Percentiles rank a stretch among this genome's conserved stretches.
phyloP scores from a whole-genome alignment of 2,113 vertebrate genomes.

The Apteryx owenii region DNA sequence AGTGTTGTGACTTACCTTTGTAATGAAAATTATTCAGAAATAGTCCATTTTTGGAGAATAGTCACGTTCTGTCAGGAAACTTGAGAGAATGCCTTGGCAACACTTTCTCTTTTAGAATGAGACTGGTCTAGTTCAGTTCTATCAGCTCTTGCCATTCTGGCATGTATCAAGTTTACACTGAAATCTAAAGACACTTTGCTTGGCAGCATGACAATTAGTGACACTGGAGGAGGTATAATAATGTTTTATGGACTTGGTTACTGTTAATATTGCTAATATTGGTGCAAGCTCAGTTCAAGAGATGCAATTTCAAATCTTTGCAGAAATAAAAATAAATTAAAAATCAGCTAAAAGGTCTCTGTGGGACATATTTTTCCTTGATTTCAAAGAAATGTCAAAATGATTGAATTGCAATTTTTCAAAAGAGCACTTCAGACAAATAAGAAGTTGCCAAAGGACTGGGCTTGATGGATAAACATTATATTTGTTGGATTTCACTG shows the following conservation, averaged over 20 bases:
- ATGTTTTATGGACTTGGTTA: background rate
- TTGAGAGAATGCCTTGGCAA: background rate
- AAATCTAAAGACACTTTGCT: background rate
- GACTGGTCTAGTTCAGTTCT: background rate
- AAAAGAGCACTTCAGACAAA: constrained; percentile 26
- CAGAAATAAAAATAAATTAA: background rate
- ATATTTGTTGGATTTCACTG: background rate
- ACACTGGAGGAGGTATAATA: background rate
- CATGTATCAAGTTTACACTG: background rate
- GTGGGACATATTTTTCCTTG: background rate
- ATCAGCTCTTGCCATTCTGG: background rate
- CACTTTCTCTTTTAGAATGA: background rate
- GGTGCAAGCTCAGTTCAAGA: background rate
- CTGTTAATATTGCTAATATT: background rate
- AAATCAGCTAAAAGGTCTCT: background rate
- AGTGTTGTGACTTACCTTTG: background rate
- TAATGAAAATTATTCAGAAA: background rate
- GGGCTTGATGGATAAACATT: background rate
- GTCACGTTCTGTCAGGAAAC: fast-evolving
- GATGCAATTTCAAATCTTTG: background rate
- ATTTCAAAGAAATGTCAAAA: constrained; percentile 37
- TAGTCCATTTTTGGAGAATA: background rate
- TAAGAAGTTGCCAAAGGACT: background rate
- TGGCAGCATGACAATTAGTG: background rate
- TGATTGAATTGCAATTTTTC: background rate